Conservation (phyloP, 2,797 vertebrate genomes). For the Pangasius macronema region DNA sequence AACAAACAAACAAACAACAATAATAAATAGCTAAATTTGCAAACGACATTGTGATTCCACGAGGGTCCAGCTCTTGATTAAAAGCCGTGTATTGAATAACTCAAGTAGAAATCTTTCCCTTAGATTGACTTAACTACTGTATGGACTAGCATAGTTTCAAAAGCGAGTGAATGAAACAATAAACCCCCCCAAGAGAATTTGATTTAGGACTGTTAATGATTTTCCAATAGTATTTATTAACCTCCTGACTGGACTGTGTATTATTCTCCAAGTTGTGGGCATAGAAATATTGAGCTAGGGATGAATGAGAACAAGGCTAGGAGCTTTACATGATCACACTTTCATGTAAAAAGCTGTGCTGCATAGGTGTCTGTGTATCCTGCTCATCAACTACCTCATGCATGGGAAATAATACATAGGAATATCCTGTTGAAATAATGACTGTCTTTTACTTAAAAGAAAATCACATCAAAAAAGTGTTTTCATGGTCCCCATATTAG, state of each 20-base stretch:
- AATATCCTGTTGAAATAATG: not conserved
- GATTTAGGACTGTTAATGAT: slow-evolving; percentile 40
- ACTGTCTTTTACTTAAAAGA: not conserved
- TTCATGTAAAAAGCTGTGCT: not conserved
- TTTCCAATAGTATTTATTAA: slow-evolving; percentile 37
- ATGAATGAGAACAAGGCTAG: slow-evolving; percentile 61
- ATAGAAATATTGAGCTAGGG: slow-evolving; percentile 66
- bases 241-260: slow-evolving; percentile 58
- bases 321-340: not conserved
- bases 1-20: too few relatives aligned
- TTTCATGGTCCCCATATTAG: not conserved
- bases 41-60: not conserved
- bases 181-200: not conserved
- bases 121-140: not conserved
- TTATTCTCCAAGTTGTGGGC: slow-evolving; percentile 58
- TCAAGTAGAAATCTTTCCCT: not conserved
- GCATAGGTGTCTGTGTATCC: not conserved
- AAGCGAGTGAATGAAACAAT: not conserved
- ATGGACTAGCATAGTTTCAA: too few relatives aligned
- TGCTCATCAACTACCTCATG: not conserved
- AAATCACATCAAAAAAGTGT: not conserved
- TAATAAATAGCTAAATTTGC: not conserved
- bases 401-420: not conserved
- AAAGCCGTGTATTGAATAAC: not conserved
- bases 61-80: not conserved